Percentiles rank a stretch among this genome's conserved stretches.
phyloP scores from a whole-genome alignment of 1,140 invertebrate genomes.

The Holcopasites calliopsidis region DNA sequence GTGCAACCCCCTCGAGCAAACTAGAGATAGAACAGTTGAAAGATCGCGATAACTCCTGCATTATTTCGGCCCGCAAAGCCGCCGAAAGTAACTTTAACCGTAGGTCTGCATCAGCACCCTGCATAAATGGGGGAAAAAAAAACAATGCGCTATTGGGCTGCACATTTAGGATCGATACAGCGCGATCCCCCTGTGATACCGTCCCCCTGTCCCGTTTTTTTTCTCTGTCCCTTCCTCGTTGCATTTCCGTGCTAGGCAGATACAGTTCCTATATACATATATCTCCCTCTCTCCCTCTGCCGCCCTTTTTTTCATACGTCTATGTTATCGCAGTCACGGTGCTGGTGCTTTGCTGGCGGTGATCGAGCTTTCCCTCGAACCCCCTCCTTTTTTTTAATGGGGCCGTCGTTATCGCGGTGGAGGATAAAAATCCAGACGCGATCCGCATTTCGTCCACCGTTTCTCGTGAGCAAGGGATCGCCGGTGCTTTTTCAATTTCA shows the following conservation, averaged over 20 bases:
- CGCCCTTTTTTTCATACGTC: background rate
- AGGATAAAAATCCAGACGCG: conserved; percentile 16
- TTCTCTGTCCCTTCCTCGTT: background rate
- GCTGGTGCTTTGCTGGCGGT: too few relatives aligned
- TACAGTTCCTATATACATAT: background rate
- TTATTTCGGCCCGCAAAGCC: background rate
- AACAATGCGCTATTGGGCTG: conserved; percentile 45
- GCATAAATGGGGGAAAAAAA: conserved; percentile 14
- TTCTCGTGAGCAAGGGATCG: background rate
- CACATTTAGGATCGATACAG: conserved; percentile 48
- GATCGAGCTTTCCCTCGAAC: background rate
- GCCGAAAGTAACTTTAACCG: background rate
- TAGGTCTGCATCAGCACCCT: conserved; percentile 2
- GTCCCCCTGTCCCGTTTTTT: background rate
- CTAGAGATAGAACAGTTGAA: too few relatives aligned
- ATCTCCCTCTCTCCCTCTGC: background rate
- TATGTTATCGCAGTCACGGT: background rate
- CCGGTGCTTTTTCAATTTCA: background rate
- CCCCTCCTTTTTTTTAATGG: conserved; percentile 16
- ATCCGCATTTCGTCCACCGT: background rate
- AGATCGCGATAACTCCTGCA: background rate
- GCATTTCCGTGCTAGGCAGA: background rate
- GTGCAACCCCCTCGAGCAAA: too few relatives aligned
- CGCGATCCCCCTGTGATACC: conserved; percentile 41
- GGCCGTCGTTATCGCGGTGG: background rate